Evolutionary conservation across 2,888 invertebrate species (phyloP), one percentile per base, ranked within the genome.

Genomic region (Synanthedon andrenaeformis): DNA sequence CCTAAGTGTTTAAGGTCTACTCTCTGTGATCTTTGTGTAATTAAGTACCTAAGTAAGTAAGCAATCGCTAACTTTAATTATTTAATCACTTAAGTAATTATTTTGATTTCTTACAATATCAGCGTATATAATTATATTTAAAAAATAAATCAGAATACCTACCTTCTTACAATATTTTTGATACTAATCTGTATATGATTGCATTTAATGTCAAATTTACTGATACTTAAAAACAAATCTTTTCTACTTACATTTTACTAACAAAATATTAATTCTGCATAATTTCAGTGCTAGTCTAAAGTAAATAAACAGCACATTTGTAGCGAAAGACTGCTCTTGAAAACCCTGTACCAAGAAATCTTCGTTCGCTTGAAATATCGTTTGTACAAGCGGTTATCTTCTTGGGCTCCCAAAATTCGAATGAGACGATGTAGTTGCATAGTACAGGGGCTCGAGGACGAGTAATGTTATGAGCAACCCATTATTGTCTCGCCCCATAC

Each of bases 391-490:
- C 49, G 49, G 12, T 49, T 17, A 19, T 49, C 23, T 10, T 17
- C 19, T 14, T 49, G 41, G 14, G 51, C 10, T 35, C 12, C 51
- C 51, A 51, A 55, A 53, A 53, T 19, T 53, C 53, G n/a, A 69
- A 62, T 60, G 65, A 69, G 74, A 72, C 72, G 66, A 64, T 59
- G 65, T 65, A 66, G 74, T 74, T 60, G 63, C 80, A 62, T 81
- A 70, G 84, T 83, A 82, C 79, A 63, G 66, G 70, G 82, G 74
- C 69, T 62, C 65, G 75, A 76, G 79, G 81, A 85, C 84, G 87
- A 87, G 87, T 87, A 82, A 87, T 87, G 87, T 87, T 87, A 87
- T 87, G 87, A 87, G 87, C 86, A 81, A 83, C 76, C 86, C 87
- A 87, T 87, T 87, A 87, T 87, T 87, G 87, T 87, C 86, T 86